Conservation (phyloP, 2,888 invertebrate genomes). For the Phragmatobia fuliginosa region DNA sequence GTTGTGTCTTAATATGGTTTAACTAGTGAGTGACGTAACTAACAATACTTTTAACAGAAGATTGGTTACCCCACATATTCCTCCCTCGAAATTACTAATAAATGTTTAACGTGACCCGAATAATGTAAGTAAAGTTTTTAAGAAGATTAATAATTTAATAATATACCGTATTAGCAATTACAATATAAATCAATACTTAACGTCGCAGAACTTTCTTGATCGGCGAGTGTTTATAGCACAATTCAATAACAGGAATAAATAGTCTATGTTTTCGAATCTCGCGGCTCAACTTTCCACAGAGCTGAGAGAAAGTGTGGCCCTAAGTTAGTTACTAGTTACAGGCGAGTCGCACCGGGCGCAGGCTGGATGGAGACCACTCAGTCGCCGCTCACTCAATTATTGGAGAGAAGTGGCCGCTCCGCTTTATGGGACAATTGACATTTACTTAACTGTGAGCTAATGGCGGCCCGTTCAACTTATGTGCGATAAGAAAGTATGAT, state of each 20-base stretch:
- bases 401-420: slow-evolving; percentile 24
- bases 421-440: slow-evolving; percentile 19
- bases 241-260: slow-evolving; percentile 10
- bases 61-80: neutral
- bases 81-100: neutral
- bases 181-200: neutral
- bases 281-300: slow-evolving; percentile 30
- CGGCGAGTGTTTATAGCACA: neutral
- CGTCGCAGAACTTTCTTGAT: neutral
- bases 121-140: neutral
- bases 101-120: neutral
- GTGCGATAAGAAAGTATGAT: slow-evolving; percentile 16
- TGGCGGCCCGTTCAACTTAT: slow-evolving; percentile 11
- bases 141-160: neutral
- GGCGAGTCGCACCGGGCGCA: slow-evolving; percentile 8
- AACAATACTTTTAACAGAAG: neutral
- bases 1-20: no score
- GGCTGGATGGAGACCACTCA: slow-evolving; percentile 17
- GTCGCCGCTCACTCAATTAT: slow-evolving; percentile 36
- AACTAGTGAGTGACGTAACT: neutral
- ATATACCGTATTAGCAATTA: neutral
- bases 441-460: slow-evolving; percentile 16
- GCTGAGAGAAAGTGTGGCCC: slow-evolving; percentile 30
- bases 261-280: slow-evolving; percentile 9
- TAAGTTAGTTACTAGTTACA: slow-evolving; percentile 28